phyloP scores from a whole-genome alignment of 2,888 invertebrate species.

The Melinaea menophilus region DNA sequence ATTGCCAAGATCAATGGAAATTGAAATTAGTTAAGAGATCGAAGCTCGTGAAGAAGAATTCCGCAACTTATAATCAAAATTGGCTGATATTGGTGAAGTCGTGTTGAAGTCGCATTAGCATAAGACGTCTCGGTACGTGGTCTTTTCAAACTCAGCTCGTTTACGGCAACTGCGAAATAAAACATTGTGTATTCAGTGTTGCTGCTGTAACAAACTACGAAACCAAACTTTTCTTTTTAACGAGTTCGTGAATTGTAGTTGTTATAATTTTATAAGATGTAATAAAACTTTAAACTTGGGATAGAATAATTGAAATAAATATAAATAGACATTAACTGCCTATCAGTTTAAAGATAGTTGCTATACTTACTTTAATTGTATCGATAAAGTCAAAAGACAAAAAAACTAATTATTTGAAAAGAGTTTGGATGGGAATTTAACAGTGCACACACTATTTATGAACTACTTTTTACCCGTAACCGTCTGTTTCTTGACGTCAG shows the following conservation, averaged over 20 bases:
- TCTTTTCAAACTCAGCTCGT: slow-evolving; percentile 66
- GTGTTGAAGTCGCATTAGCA: slow-evolving; percentile 49
- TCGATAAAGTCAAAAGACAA: no score
- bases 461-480: slow-evolving; percentile 78
- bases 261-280: no score
- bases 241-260: background rate
- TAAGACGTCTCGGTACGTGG: slow-evolving; percentile 61
- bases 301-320: no score
- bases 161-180: slow-evolving; percentile 58
- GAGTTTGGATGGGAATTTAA: no score
- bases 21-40: slow-evolving; percentile 13
- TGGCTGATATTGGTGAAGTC: slow-evolving; percentile 38
- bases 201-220: background rate
- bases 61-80: slow-evolving; percentile 50
- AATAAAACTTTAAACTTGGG: no score
- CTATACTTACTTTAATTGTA: no score
- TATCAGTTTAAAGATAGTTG: no score
- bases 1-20: slow-evolving; percentile 13
- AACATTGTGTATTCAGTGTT: slow-evolving; percentile 6
- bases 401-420: no score
- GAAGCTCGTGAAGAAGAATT: slow-evolving; percentile 45
- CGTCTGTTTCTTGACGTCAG: slow-evolving; percentile 84
- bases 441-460: background rate
- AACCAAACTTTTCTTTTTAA: slow-evolving; percentile 2
- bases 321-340: no score